Evolutionary conservation across 2,888 invertebrate genomes (phyloP).

Genomic region (Eretmocerus hayati): DNA sequence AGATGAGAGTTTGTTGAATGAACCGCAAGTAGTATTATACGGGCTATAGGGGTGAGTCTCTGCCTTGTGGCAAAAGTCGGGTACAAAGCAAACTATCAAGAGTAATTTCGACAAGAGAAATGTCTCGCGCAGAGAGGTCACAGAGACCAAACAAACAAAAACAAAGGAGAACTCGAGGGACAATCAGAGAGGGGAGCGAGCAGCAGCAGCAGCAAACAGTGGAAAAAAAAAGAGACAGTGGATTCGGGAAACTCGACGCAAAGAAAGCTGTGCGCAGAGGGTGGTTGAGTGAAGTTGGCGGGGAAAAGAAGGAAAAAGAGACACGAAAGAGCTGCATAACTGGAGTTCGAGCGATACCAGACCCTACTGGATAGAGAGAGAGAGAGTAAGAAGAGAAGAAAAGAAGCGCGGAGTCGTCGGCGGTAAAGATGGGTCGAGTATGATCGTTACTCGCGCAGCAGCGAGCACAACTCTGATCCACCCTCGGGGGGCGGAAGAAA

Average conservation of each 20-base stretch:
- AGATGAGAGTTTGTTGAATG: no score
- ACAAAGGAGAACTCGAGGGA: no score
- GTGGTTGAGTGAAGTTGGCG: not conserved
- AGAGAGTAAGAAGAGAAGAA: not conserved
- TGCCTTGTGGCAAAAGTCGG: no score
- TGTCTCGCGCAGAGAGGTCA: no score
- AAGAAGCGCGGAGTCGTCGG: not conserved
- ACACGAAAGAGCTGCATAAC: not conserved
- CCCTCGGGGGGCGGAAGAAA: constrained; percentile 1
- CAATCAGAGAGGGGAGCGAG: not conserved
- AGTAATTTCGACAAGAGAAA: no score
- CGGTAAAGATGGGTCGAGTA: constrained; percentile 16
- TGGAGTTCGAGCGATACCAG: not conserved
- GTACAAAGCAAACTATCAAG: no score
- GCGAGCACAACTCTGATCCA: not conserved
- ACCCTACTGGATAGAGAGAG: not conserved
- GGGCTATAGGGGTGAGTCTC: no score
- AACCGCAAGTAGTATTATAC: no score
- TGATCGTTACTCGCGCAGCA: constrained; percentile 28
- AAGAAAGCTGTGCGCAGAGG: no score
- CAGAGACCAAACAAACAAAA: no score
- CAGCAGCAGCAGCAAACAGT: not conserved
- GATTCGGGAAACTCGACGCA: not conserved
- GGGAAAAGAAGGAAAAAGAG: not conserved
- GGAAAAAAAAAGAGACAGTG: not conserved